These are phyloP conservation scores for Nemotelus nigrinus DNA, from an alignment of 2,888 invertebrate species.

Conservation along the genomic window DNA sequence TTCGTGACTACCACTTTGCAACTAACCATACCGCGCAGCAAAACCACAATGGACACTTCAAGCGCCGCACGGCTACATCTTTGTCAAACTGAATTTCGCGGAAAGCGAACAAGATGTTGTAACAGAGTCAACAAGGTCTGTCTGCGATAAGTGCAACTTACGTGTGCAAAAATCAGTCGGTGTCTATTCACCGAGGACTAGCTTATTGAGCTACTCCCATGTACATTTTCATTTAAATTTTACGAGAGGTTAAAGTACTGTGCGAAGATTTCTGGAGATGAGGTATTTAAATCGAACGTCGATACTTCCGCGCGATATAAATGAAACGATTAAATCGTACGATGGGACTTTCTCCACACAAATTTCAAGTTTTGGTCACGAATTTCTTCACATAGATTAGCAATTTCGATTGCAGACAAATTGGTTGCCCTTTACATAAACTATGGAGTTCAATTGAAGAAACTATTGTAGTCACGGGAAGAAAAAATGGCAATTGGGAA, in stretches of 20 bases:
- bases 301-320: constrained; percentile 14
- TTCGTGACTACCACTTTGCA: constrained; percentile 14
- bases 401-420: constrained; percentile 4
- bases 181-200: not conserved
- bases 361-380: constrained; percentile 16
- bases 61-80: constrained; percentile 21
- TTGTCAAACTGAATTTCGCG: constrained; percentile 6
- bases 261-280: constrained; percentile 3
- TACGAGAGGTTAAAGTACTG: constrained; percentile 33
- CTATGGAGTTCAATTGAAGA: not conserved
- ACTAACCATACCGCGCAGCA: not conserved
- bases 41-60: not conserved
- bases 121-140: not conserved
- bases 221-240: constrained; percentile 32
- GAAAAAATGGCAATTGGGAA: no score
- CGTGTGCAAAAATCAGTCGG: not conserved
- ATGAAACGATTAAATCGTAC: not conserved
- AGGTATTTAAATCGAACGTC: not conserved
- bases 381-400: not conserved
- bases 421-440: constrained; percentile 10
- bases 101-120: constrained; percentile 37
- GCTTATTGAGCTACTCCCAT: constrained; percentile 26
- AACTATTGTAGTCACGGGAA: no score
- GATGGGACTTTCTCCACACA: constrained; percentile 19
- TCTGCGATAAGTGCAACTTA: constrained; percentile 6